These are phyloP conservation scores for Crotalus tigris DNA, from an alignment of 2,113 vertebrate species.

Conservation along the genomic window DNA sequence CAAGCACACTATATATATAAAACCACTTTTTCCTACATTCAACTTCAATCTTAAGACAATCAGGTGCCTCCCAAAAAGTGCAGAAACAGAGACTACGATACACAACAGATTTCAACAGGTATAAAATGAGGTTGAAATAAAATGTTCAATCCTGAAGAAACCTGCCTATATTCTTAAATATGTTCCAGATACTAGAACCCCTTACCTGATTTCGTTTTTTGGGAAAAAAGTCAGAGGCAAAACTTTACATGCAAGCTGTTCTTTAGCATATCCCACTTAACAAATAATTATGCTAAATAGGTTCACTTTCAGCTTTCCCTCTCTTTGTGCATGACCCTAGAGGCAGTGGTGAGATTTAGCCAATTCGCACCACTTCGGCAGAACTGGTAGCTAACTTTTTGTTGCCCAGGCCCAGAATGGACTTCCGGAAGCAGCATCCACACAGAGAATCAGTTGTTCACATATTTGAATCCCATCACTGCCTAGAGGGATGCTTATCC, in stretches of 20 bases:
- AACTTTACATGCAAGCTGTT: constrained; percentile 41
- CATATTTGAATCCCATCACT: too few relatives aligned
- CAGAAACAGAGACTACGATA: background rate
- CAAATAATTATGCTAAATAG: constrained; percentile 39
- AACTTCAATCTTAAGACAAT: background rate
- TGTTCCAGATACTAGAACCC: background rate
- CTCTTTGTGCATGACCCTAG: background rate
- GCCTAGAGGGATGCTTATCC: constrained; percentile 28
- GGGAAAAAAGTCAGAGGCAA: constrained; percentile 1
- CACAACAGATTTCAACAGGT: background rate
- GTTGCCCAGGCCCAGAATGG: too few relatives aligned
- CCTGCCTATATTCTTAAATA: background rate
- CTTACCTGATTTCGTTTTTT: background rate
- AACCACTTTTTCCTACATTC: background rate
- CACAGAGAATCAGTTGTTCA: too few relatives aligned
- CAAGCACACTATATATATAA: background rate
- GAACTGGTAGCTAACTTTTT: too few relatives aligned
- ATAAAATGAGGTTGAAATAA: background rate
- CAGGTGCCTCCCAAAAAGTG: background rate
- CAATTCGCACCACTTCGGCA: too few relatives aligned
- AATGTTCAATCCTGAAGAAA: background rate
- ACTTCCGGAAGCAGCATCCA: too few relatives aligned
- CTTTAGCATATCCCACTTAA: constrained; percentile 28
- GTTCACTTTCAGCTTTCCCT: constrained; percentile 38
- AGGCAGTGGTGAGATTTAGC: too few relatives aligned